phyloP scores from a whole-genome alignment of 2,797 vertebrate species.

The Crenichthys baileyi region DNA sequence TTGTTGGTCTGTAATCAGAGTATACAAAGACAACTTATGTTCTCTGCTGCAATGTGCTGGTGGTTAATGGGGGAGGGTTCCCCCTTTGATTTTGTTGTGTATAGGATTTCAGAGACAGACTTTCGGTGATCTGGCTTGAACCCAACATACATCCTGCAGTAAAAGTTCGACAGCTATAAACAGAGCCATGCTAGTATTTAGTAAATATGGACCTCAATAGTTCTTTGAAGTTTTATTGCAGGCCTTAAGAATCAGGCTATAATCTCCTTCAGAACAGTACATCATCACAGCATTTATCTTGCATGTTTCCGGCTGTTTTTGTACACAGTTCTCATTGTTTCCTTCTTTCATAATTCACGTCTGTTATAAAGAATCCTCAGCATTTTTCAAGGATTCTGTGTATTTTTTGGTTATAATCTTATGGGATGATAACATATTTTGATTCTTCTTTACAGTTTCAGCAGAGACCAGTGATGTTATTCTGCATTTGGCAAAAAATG shows the following conservation, averaged over 20 bases:
- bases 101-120: conserved; percentile 54
- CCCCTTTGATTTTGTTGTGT: conserved; percentile 64
- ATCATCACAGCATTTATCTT: conserved; percentile 40
- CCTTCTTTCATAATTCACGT: conserved; percentile 24
- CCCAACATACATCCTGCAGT: conserved; percentile 40
- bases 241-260: conserved; percentile 36
- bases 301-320: conserved; percentile 32
- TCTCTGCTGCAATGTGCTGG: conserved; percentile 57
- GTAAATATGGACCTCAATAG: conserved; percentile 53
- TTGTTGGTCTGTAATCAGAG: conserved; percentile 67
- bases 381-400: conserved; percentile 29
- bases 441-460: conserved; percentile 35
- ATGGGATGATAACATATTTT: conserved; percentile 48
- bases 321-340: conserved; percentile 39
- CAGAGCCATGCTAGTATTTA: conserved; percentile 48
- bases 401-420: conserved; percentile 40
- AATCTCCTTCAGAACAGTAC: conserved; percentile 45
- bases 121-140: conserved; percentile 34
- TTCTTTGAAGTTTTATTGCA: conserved; percentile 66
- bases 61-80: conserved; percentile 41
- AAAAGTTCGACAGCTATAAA: conserved; percentile 50
- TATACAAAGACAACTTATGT: conserved; percentile 43
- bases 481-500: neutral
- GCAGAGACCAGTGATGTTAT: conserved; percentile 30
- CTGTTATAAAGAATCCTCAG: conserved; percentile 54